Evolutionary conservation across 2,113 vertebrate genomes (phyloP).

Genomic region (Gallinago paraguaiae): DNA sequence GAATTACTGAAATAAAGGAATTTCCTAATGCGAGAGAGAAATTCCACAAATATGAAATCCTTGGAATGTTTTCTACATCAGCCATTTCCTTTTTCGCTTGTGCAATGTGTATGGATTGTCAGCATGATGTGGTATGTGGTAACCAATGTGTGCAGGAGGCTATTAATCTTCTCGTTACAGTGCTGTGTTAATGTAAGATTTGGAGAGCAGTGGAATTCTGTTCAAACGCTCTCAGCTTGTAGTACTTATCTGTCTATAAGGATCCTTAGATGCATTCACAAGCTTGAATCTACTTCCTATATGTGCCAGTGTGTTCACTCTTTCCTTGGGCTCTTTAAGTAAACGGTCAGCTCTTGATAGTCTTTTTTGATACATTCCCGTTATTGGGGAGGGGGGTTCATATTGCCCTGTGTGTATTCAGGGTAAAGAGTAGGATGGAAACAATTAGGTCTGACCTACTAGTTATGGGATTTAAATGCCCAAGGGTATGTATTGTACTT

Average conservation of each 20-base stretch:
- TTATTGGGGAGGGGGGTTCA: neutral
- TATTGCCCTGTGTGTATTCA: neutral
- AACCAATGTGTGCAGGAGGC: neutral
- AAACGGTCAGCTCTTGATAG: neutral
- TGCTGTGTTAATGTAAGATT: neutral
- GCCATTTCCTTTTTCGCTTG: conserved; percentile 36
- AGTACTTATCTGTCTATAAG: neutral
- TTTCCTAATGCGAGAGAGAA: conserved; percentile 39
- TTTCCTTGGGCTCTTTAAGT: neutral
- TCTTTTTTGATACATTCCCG: neutral
- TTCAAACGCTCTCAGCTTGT: neutral
- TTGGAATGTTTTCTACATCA: conserved; percentile 57
- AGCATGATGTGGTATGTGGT: conserved; percentile 13
- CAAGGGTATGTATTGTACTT: neutral
- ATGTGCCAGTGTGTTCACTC: neutral
- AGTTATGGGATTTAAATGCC: neutral
- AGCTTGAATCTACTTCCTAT: neutral
- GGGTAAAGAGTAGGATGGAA: neutral
- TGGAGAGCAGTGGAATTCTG: neutral
- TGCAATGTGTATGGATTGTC: conserved; percentile 1
- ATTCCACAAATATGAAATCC: conserved; percentile 46
- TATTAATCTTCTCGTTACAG: conserved; percentile 28
- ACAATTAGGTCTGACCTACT: neutral
- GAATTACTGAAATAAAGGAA: conserved; percentile 52
- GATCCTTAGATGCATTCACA: neutral